Conservation (phyloP, 2,113 vertebrate species). For the Lates calcarifer region DNA sequence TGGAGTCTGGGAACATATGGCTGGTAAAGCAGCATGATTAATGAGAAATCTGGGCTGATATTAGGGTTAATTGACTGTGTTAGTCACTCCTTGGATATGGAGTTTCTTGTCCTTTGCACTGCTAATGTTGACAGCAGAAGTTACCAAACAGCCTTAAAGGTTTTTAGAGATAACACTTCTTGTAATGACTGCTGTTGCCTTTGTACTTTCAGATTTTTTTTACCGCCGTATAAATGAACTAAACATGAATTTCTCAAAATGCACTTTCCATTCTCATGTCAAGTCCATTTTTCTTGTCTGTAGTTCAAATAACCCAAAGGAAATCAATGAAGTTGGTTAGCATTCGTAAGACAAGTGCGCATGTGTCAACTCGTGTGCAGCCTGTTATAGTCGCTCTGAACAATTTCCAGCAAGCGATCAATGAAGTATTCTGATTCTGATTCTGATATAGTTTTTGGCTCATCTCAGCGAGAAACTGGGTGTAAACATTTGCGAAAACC, state of each 20-base stretch:
- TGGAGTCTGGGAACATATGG: conserved; percentile 64
- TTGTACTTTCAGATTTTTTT: background rate
- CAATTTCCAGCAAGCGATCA: too few relatives aligned
- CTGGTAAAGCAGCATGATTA: conserved; percentile 70
- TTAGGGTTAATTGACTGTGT: conserved; percentile 67
- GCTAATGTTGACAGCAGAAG: conserved; percentile 41
- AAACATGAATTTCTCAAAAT: background rate
- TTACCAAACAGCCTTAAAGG: background rate
- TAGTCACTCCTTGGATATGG: conserved; percentile 44
- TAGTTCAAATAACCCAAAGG: background rate
- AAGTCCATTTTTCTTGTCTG: background rate
- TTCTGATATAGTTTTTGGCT: background rate
- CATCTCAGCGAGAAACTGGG: background rate
- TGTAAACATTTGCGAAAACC: conserved; percentile 19
- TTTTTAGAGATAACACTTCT: background rate
- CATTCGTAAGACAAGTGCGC: too few relatives aligned
- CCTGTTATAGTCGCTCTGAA: too few relatives aligned
- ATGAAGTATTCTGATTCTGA: too few relatives aligned
- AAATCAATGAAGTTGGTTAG: background rate
- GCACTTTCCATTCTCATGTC: background rate
- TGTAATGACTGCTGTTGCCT: background rate
- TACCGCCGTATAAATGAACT: background rate
- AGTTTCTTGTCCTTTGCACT: conserved; percentile 37
- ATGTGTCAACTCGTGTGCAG: too few relatives aligned
- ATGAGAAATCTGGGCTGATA: conserved; percentile 64